phyloP scores from a whole-genome alignment of 2,888 invertebrate genomes.

The Alviniconcha strummeri region DNA sequence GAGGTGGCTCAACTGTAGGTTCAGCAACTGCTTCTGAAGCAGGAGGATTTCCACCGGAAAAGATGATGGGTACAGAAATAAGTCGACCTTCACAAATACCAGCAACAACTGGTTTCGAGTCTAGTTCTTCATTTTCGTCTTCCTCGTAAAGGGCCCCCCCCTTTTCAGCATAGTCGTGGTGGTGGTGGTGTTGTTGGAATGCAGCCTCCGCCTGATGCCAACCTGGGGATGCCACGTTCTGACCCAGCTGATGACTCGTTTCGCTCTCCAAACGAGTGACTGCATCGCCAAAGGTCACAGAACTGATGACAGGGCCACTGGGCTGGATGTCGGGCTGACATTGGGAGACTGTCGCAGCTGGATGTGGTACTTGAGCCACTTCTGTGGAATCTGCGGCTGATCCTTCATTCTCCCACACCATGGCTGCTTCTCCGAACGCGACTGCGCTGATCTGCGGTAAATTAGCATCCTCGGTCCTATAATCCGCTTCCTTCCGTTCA shows the following conservation, averaged over 20 bases:
- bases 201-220: no score
- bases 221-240: no score
- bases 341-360: background rate
- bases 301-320: background rate
- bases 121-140: background rate
- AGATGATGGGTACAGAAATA: background rate
- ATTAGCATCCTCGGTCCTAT: background rate
- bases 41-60: background rate
- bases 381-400: background rate
- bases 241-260: no score
- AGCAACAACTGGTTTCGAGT: background rate
- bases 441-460: constrained; percentile 14
- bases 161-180: constrained; percentile 3
- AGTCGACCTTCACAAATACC: background rate
- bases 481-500: background rate
- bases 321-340: background rate
- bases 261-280: background rate
- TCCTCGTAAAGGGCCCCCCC: background rate
- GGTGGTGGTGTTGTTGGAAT: no score
- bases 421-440: constrained; percentile 7
- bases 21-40: background rate
- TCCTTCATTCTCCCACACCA: background rate
- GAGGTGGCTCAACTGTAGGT: background rate
- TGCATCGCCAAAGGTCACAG: background rate
- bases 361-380: background rate